Evolutionary conservation across 2,113 vertebrate genomes (phyloP), one percentile per base, ranked within the genome.

Genomic region (Shinisaurus crocodilurus): DNA sequence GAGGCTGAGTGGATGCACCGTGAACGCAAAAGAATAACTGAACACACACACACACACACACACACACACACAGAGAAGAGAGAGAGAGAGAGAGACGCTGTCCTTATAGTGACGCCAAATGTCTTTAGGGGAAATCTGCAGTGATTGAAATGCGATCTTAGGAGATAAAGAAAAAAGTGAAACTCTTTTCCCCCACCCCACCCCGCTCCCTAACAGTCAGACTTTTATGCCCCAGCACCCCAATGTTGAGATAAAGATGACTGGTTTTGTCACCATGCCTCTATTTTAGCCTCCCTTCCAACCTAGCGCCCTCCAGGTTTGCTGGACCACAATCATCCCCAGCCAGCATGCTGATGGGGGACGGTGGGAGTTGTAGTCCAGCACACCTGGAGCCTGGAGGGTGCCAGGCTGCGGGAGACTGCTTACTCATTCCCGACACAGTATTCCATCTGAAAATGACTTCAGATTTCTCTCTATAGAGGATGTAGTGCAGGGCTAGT

Each of bases 21-120:
- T 92, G 82, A 90, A 86, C 91, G 89, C 92, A 89, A 94, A 80
- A 90, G 63, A 88, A 95, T 93, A 90, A 91, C 90, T 89, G 91
- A 87, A 92, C 75, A 91, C 87, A 72, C 95, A 91, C 83, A 91
- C 88, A 93, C 57, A 57, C 57, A 16, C 57, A 57, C 57, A 57
- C 57, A 16, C 57, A 57, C 57, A 76, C 20, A 25, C 37, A 76
- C n/a, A 40, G 23, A 27, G 57, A 83, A 29, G 54, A 34, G 43
- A 1, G 77, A 85, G 69, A 92, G 86, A 95, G 10, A 83, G 63
- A 32, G 77, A 76, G 95, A 94, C 1, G 83, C 88, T 34, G 95
- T 97, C 97, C 97, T 97, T 97, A 97, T 86, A 97, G 96, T 96
- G 97, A 97, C 97, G 97, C 97, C 95, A 97, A 97, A 96, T 96